Evolutionary conservation across 2,113 vertebrate genomes (phyloP).

Genomic region (Copsychus sechellarum): DNA sequence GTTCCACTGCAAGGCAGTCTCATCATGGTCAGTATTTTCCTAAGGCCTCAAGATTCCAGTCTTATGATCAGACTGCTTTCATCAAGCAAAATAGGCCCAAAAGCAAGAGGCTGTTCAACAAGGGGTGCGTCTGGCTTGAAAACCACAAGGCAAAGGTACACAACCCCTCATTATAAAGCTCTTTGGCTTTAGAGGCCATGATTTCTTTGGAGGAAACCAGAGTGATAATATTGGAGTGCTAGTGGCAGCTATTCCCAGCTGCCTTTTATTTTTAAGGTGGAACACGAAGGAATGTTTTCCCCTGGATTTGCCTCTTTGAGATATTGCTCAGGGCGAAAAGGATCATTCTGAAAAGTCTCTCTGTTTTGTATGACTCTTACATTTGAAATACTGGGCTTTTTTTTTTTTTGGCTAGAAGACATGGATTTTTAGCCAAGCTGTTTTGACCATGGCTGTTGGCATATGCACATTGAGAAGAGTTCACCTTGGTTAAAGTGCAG

Average conservation of each 20-base stretch:
- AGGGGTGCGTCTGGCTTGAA: background rate
- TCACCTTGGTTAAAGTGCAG: background rate
- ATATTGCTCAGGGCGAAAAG: background rate
- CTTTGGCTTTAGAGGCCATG: background rate
- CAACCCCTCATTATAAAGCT: background rate
- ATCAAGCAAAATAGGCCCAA: background rate
- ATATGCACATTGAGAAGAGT: rapidly evolving
- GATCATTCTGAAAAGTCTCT: background rate
- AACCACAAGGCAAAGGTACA: background rate
- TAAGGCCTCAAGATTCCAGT: background rate
- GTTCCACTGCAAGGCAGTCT: background rate
- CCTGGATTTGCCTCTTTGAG: background rate
- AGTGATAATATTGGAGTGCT: background rate
- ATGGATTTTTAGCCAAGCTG: background rate
- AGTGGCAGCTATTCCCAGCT: background rate
- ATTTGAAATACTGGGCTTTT: background rate
- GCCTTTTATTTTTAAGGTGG: background rate
- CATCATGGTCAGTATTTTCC: background rate
- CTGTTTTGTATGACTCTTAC: background rate
- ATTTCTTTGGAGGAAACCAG: background rate
- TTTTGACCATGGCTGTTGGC: background rate
- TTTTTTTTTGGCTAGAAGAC: background rate
- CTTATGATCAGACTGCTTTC: background rate
- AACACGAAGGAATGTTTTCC: background rate
- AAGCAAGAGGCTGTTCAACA: background rate